Evolutionary conservation across 2,113 vertebrate genomes (phyloP).

Genomic region (Illadopsis cleaveri): DNA sequence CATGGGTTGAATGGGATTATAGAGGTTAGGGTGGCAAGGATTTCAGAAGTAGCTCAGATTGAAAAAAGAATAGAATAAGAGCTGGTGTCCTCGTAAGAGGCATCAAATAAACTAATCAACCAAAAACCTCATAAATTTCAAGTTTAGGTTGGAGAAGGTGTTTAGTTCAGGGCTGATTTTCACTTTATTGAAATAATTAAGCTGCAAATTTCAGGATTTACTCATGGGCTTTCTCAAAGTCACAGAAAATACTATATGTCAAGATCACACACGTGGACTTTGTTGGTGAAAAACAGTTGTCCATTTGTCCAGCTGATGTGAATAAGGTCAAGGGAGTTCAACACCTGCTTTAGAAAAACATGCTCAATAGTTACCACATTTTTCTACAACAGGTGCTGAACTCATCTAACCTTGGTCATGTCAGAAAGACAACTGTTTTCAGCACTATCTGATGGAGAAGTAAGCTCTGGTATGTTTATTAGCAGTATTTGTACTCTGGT

Average conservation of each 20-base stretch:
- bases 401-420: not conserved
- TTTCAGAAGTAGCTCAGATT: not conserved
- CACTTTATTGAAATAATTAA: not conserved
- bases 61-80: not conserved
- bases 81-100: not conserved
- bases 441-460: not conserved
- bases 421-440: not conserved
- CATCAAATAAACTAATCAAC: not conserved
- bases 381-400: conserved; percentile 10
- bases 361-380: not conserved
- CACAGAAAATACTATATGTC: not conserved
- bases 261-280: not conserved
- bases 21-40: not conserved
- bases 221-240: not conserved
- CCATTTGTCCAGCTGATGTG: not conserved
- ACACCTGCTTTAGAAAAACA: conserved; percentile 31
- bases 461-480: not conserved
- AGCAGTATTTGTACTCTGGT: not conserved
- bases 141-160: not conserved
- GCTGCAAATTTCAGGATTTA: not conserved
- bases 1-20: not conserved
- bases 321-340: conserved; percentile 10
- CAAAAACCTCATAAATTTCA: not conserved
- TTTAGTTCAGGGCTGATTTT: not conserved
- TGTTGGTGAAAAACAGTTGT: not conserved